Percentiles rank a stretch among this genome's conserved stretches.
Conservation (phyloP, 2,113 vertebrate species). For the Malaclemys terrapin region DNA sequence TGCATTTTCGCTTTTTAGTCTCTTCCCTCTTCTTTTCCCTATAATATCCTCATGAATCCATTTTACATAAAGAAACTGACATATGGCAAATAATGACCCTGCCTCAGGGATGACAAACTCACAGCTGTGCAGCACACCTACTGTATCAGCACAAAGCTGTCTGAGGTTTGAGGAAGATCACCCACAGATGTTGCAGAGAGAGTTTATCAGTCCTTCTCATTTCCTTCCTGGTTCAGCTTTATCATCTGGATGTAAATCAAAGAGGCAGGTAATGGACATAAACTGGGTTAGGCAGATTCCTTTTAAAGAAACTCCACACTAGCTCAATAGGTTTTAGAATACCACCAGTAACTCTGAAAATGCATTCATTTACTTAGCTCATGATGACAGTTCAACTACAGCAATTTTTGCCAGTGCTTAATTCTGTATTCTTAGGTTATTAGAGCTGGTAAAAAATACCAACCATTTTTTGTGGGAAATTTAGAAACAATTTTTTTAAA, state of each 20-base stretch:
- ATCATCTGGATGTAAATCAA: neutral
- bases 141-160: neutral
- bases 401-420: neutral
- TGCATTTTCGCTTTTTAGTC: neutral
- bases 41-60: neutral
- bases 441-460: neutral
- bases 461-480: neutral
- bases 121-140: neutral
- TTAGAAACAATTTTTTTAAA: neutral
- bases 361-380: accelerated
- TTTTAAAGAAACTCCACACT: neutral
- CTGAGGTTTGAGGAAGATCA: neutral
- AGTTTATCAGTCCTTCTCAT: neutral
- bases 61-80: neutral
- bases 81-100: neutral
- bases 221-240: neutral
- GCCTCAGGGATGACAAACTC: neutral
- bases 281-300: neutral
- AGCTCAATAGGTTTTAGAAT: neutral
- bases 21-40: accelerated
- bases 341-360: neutral
- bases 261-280: neutral
- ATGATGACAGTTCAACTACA: neutral
- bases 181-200: neutral
- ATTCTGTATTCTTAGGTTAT: neutral